These are phyloP conservation scores for Sycophaga agraensis DNA, from an alignment of 1,140 invertebrate genomes.

Conservation along the genomic window DNA sequence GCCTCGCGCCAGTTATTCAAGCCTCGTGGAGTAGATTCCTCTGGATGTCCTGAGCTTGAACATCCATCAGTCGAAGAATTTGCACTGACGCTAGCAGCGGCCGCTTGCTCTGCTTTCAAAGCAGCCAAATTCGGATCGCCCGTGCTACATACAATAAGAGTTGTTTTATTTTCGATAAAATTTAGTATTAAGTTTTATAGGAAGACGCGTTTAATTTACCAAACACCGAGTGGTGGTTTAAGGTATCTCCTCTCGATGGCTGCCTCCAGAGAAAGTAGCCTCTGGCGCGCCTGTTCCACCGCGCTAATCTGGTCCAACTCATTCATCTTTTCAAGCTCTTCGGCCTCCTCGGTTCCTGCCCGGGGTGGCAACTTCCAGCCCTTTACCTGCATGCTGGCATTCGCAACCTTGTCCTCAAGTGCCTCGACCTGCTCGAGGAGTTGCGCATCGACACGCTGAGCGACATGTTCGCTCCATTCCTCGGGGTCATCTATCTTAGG, in stretches of 20 bases:
- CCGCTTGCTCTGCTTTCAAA: constrained; percentile 56
- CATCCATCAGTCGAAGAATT: constrained; percentile 43
- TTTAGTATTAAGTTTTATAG: background rate
- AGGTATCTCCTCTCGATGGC: constrained; percentile 91
- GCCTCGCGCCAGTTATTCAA: constrained; percentile 88
- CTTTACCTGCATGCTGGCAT: constrained; percentile 92
- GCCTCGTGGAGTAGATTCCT: constrained; percentile 64
- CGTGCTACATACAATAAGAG: constrained; percentile 44
- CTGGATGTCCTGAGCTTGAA: constrained; percentile 37
- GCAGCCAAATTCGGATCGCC: constrained; percentile 62
- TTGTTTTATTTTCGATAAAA: background rate
- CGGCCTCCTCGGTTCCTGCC: constrained; percentile 62
- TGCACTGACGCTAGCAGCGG: constrained; percentile 42
- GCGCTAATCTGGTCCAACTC: constrained; percentile 64
- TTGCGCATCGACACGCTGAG: constrained; percentile 77
- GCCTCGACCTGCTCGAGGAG: constrained; percentile 86
- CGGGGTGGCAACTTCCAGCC: constrained; percentile 79
- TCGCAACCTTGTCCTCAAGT: constrained; percentile 88
- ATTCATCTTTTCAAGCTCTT: constrained; percentile 60
- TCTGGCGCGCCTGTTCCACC: constrained; percentile 71
- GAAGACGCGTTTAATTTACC: constrained; percentile 51
- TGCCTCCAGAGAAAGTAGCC: constrained; percentile 80
- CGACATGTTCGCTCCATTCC: constrained; percentile 72
- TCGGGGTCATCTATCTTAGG: constrained; percentile 61
- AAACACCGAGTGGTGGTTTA: constrained; percentile 85